phyloP scores from a whole-genome alignment of 2,888 invertebrate genomes.

The Agriotes lineatus region DNA sequence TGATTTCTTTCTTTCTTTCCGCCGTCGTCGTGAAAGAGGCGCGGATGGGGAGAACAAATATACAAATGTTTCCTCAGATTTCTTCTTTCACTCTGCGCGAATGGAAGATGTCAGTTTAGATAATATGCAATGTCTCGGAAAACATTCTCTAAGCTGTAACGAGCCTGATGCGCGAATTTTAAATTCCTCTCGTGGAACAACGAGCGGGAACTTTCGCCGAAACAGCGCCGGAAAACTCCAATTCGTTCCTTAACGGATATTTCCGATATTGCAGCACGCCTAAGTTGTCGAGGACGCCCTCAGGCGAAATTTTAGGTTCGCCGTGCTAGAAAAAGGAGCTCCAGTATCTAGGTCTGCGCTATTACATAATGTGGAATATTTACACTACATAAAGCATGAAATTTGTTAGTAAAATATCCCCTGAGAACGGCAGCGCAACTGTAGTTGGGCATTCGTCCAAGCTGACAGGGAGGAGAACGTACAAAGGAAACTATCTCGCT shows the following conservation, averaged over 20 bases:
- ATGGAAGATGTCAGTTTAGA: constrained; percentile 45
- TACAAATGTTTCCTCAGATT: constrained; percentile 42
- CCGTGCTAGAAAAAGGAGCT: constrained; percentile 20
- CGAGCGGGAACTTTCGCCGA: neutral
- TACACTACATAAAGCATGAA: constrained; percentile 43
- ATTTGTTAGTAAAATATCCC: constrained; percentile 43
- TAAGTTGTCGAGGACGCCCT: constrained; percentile 12
- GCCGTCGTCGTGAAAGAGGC: constrained; percentile 32
- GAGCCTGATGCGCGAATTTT: constrained; percentile 22
- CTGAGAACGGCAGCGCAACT: constrained; percentile 18
- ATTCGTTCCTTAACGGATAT: neutral
- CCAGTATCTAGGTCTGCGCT: constrained; percentile 5
- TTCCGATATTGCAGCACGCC: neutral
- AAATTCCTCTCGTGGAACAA: constrained; percentile 18
- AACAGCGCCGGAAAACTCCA: neutral
- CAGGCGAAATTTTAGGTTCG: constrained; percentile 21
- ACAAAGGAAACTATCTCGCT: constrained; percentile 35
- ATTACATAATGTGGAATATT: constrained; percentile 37
- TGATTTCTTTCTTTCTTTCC: constrained; percentile 40
- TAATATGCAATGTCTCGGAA: constrained; percentile 41
- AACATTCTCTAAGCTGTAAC: constrained; percentile 34
- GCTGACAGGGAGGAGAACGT: constrained; percentile 29
- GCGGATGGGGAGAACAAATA: constrained; percentile 39
- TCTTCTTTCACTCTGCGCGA: constrained; percentile 39
- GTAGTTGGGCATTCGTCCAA: constrained; percentile 42